Evolutionary conservation across 2,797 vertebrate species (phyloP).

Genomic region (Oceanodroma leucorhoa): DNA sequence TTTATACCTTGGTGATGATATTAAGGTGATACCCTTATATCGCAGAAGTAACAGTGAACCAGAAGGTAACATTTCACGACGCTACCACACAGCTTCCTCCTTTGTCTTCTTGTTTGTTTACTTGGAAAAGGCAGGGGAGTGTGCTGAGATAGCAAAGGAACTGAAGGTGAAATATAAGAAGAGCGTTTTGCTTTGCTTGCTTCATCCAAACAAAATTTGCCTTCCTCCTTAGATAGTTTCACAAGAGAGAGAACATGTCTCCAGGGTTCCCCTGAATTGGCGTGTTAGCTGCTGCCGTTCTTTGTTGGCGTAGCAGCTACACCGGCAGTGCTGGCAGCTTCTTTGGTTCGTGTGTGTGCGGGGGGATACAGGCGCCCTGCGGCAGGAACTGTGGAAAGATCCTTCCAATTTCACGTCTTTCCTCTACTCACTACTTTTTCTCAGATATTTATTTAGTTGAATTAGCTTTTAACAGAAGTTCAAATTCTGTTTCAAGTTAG

Average conservation of each 20-base stretch:
- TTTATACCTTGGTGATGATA: background rate
- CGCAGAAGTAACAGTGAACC: background rate
- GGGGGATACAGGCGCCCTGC: fast-evolving
- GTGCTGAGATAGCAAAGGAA: background rate
- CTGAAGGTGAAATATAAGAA: background rate
- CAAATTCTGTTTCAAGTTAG: background rate
- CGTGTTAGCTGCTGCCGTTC: too few relatives aligned
- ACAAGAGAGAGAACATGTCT: background rate
- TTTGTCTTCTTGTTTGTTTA: background rate
- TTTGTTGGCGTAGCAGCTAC: background rate
- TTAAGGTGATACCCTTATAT: background rate
- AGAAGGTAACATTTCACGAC: background rate
- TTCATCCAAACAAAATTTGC: background rate
- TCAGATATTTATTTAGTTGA: background rate
- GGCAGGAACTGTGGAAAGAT: background rate
- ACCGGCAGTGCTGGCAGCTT: background rate
- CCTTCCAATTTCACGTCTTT: background rate
- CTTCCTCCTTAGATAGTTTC: background rate
- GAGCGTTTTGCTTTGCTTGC: background rate
- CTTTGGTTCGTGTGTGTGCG: fast-evolving
- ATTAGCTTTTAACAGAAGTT: background rate
- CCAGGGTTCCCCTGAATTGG: background rate
- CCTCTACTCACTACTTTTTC: background rate
- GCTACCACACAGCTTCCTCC: background rate
- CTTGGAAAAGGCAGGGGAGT: background rate